phyloP scores from a whole-genome alignment of 2,113 vertebrate genomes.

The Podarcis muralis region DNA sequence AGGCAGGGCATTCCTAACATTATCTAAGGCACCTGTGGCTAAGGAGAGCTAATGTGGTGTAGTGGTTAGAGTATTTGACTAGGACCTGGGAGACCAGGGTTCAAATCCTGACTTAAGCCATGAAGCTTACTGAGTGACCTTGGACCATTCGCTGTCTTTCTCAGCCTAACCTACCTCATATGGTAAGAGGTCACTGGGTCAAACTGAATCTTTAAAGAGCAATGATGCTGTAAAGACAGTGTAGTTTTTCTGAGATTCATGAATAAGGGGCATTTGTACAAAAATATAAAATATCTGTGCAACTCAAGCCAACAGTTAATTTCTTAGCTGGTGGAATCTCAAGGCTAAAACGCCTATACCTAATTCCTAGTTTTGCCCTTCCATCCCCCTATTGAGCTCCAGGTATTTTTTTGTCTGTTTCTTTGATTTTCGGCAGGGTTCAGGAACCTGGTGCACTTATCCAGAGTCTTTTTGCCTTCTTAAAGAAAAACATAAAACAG shows the following conservation, averaged over 20 bases:
- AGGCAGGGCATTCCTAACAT: neutral
- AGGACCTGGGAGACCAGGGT: no score
- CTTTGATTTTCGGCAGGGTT: no score
- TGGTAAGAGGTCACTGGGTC: neutral
- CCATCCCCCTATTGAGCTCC: no score
- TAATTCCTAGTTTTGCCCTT: no score
- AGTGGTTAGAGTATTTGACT: no score
- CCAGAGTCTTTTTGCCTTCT: neutral
- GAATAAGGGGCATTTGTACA: neutral
- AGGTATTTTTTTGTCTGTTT: no score
- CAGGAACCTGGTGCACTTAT: no score
- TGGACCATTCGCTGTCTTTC: no score
- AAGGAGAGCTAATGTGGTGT: neutral
- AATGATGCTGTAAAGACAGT: no score
- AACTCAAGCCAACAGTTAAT: neutral
- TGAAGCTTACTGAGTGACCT: no score
- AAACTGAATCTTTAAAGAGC: neutral
- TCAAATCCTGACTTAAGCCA: no score
- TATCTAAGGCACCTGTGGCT: neutral
- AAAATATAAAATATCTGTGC: neutral
- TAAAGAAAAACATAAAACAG: neutral
- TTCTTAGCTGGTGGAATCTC: neutral
- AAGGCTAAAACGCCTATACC: neutral
- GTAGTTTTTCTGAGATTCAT: neutral
- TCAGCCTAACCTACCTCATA: no score